Base-by-base conservation (phyloP, 2,113 vertebrate genomes). In the Cettia cetti region DNA sequence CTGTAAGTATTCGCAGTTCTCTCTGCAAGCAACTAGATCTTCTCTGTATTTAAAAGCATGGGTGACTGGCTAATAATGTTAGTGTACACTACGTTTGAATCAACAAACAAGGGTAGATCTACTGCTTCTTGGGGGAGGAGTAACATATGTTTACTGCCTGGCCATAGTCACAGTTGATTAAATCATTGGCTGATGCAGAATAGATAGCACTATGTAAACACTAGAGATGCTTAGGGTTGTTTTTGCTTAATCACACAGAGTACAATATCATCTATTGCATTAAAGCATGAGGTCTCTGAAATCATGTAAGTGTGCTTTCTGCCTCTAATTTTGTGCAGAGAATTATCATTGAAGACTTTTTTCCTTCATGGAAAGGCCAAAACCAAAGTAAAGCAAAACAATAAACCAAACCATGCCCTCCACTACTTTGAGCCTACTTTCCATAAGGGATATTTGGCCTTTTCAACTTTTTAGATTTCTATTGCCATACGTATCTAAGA, bases 21-120 rank as follows among this genome's bases (percentile, higher is more conserved):
- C 30, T 90, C 57, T 86, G 56, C 47, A 64, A 85, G 44, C 17
- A 90, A 56, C 82, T 23, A 65, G 47, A 75, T 79, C 24, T 88
- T 70, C 77, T 70, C 57, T 78, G 63, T 83, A n/a, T 94, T 94
- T 95, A 77, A 92, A 87, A 92, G 54, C 44, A 93, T 28, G 82
- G 86, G n/a, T 82, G 65, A 90, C 33, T 96, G 92, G 63, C 53
- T 86, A 66, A 89, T 84, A 91, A 80, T 65, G 37, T 68, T 89
- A 71, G 54, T 42, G 60, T 86, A 86, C 49, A 77, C 22, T 49
- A 70, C 8, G 49, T 54, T 81, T 80, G 47, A 93, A 75, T 77
- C 83, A 94, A 91, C 86, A 97, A 96, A 92, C 63, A 87, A 82
- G 92, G 57, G 52, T 57, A 95, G 54, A 96, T 93, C 71, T 90